Percentiles rank a stretch among this genome's conserved stretches.
Conservation (phyloP, 2,113 vertebrate species). For the Daphoenositta chrysoptera region DNA sequence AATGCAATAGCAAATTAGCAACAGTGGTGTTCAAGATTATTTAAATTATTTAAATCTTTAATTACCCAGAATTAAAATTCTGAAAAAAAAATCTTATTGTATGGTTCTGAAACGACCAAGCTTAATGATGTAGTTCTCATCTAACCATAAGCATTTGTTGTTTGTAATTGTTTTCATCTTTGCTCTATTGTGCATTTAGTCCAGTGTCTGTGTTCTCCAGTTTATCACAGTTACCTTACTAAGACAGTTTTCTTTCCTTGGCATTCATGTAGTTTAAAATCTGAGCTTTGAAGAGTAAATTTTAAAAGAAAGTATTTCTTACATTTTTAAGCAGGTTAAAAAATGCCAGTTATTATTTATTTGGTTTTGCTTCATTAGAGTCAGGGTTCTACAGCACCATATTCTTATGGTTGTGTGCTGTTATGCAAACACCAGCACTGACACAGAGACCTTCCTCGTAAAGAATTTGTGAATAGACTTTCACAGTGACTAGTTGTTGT, state of each 20-base stretch:
- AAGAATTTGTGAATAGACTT: neutral
- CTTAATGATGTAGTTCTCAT: neutral
- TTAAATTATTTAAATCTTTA: neutral
- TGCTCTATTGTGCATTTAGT: neutral
- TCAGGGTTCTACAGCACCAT: neutral
- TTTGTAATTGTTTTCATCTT: neutral
- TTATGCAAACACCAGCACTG: neutral
- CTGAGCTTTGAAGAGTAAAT: neutral
- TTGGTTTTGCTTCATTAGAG: neutral
- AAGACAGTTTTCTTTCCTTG: neutral
- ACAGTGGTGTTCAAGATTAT: neutral
- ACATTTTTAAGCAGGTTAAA: neutral
- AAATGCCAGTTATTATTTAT: neutral
- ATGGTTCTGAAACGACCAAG: neutral
- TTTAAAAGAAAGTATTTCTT: neutral
- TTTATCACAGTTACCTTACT: neutral
- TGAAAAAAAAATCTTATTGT: neutral
- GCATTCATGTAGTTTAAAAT: neutral
- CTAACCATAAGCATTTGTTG: neutral
- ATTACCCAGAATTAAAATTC: neutral
- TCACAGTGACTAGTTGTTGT: neutral
- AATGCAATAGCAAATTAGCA: neutral
- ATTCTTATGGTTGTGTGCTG: neutral
- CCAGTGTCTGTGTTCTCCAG: neutral
- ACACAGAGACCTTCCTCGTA: neutral